Base-by-base conservation (phyloP, 2,113 vertebrate species). In the Charina bottae region DNA sequence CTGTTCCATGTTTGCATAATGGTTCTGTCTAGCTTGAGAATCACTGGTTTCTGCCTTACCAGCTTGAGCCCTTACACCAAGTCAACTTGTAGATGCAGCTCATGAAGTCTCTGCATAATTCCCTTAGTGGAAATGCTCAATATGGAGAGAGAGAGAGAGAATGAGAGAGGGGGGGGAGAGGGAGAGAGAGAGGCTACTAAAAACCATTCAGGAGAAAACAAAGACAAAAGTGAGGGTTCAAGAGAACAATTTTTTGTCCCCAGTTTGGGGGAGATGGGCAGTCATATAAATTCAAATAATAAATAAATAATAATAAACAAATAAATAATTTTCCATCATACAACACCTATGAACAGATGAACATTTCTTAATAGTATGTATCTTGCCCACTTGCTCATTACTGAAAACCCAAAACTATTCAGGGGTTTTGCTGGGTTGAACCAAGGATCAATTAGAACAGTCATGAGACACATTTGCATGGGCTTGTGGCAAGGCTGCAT, bases 331-430 rank as follows among this genome's bases (percentile, higher is more conserved):
- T 46, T 46, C 46, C 46, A 46, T 46, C 46, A 46, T 46, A 46
- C 46, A 46, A 46, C 93, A 94, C 95, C 95, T 93, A 92, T 93
- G 95, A 96, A 97, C 92, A 94, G 0, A 90, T 87, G 72, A 94
- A 88, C n/a, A n/a, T 90, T 92, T 90, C 93, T 42, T 3, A 3
- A 87, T 90, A 24, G 19, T 17, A 24, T 93, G 96, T 95, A 93
- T 95, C 94, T 93, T 96, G 90, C 93, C 93, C 94, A 94, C 89
- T 46, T 60, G 59, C 15, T 60, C 23, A 60, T 21, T 19, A 60
- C 59, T 60, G 23, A 60, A 95, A 95, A 96, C 94, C 7, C 26
- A 0, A 93, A 94, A 95, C 15, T 94, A 95, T 5, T 95, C 94
- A 90, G 94, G 64, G 56, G 17, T 95, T 93, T 90, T 92, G 92